Conservation (phyloP, 37 sponge, comb jelly and placozoan species). For the Chondrosia reniformis region DNA sequence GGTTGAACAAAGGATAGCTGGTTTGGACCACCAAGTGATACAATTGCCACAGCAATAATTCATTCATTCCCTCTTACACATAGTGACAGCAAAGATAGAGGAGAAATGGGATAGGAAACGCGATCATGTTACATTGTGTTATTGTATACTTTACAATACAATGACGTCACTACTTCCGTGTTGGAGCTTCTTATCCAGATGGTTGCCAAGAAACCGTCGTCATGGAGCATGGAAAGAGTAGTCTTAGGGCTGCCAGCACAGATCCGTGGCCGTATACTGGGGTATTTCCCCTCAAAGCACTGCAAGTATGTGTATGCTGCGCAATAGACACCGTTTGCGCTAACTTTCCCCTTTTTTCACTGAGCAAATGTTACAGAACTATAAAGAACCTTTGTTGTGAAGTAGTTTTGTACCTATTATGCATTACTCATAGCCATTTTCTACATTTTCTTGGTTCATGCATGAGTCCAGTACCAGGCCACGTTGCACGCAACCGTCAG, state of each 20-base stretch:
- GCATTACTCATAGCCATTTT: not conserved
- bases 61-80: too few species aligned
- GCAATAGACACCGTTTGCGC: not conserved
- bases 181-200: constrained; percentile 2
- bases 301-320: constrained; percentile 5
- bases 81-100: too few species aligned
- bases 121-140: constrained; percentile 2
- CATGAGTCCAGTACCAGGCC: not conserved
- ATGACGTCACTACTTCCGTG: constrained; percentile 24
- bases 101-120: constrained; percentile 26
- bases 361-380: constrained; percentile 5
- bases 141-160: not conserved
- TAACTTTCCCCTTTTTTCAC: not conserved
- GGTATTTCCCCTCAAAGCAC: constrained; percentile 5
- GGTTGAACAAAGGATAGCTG: too few species aligned
- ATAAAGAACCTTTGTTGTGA: not conserved
- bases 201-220: constrained; percentile 24
- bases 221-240: not conserved
- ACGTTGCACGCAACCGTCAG: not conserved
- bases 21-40: too few species aligned
- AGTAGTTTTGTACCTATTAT: not conserved
- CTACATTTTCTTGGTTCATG: not conserved
- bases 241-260: not conserved
- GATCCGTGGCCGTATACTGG: not conserved
- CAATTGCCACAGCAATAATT: too few species aligned